Conservation (phyloP, 2,113 vertebrate species). For the Microcebus lehilahytsara region DNA sequence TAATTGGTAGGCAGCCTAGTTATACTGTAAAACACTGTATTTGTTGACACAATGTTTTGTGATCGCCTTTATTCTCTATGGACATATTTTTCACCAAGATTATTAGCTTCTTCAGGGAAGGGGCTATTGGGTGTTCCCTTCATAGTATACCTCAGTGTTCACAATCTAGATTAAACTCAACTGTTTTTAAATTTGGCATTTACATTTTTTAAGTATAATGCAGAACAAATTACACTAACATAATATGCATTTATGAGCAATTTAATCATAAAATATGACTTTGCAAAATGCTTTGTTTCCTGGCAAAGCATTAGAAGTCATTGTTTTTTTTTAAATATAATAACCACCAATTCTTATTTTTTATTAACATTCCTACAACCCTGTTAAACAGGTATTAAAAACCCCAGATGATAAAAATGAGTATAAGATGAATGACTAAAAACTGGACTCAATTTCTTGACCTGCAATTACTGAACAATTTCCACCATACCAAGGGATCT, state of each 20-base stretch:
- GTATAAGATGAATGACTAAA: background rate
- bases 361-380: background rate
- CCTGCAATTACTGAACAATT: background rate
- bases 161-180: background rate
- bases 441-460: background rate
- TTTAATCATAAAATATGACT: background rate
- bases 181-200: background rate
- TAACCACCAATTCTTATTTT: constrained; percentile 25
- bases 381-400: background rate
- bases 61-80: background rate
- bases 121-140: background rate
- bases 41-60: background rate
- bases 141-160: background rate
- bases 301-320: background rate
- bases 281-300: background rate
- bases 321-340: background rate
- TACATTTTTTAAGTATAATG: background rate
- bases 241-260: background rate
- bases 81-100: background rate
- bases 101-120: background rate
- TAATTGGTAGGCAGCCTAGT: background rate
- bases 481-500: background rate
- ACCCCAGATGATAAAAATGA: background rate
- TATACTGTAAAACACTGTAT: background rate
- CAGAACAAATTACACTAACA: background rate